Evolutionary conservation across 2,113 vertebrate species (phyloP).

Genomic region (Leucopternis melanops): DNA sequence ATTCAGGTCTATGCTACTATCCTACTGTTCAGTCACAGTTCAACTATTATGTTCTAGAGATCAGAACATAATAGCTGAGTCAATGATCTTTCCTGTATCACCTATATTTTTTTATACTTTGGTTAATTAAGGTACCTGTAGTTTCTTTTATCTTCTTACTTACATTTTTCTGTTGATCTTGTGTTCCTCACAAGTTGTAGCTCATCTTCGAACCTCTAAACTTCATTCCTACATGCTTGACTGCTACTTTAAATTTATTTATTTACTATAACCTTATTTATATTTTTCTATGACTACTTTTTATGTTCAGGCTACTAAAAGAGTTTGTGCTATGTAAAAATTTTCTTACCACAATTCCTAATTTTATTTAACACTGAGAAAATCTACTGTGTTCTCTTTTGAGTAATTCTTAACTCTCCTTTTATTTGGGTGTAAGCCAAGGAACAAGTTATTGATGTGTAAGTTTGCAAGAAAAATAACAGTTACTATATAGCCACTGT

Average conservation of each 20-base stretch:
- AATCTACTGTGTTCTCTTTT: neutral
- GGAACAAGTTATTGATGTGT: neutral
- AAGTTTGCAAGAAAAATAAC: neutral
- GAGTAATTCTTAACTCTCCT: neutral
- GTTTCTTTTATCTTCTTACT: neutral
- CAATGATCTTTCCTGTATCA: neutral
- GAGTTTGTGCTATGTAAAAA: neutral
- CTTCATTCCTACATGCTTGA: neutral
- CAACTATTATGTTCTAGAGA: accelerated
- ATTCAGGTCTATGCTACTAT: neutral
- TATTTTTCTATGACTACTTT: neutral
- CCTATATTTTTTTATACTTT: neutral
- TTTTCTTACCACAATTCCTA: neutral
- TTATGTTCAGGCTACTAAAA: neutral
- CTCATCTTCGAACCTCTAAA: neutral
- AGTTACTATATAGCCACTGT: neutral
- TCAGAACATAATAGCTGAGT: neutral
- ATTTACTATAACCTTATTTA: neutral
- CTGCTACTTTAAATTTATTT: neutral
- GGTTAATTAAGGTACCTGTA: neutral
- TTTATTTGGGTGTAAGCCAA: neutral
- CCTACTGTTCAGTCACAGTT: no score
- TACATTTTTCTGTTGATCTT: neutral
- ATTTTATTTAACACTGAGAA: neutral
- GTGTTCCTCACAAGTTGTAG: neutral